Evolutionary conservation across 2,888 invertebrate genomes (phyloP), one percentile per base, ranked within the genome.

Genomic region (Belgica antarctica): DNA sequence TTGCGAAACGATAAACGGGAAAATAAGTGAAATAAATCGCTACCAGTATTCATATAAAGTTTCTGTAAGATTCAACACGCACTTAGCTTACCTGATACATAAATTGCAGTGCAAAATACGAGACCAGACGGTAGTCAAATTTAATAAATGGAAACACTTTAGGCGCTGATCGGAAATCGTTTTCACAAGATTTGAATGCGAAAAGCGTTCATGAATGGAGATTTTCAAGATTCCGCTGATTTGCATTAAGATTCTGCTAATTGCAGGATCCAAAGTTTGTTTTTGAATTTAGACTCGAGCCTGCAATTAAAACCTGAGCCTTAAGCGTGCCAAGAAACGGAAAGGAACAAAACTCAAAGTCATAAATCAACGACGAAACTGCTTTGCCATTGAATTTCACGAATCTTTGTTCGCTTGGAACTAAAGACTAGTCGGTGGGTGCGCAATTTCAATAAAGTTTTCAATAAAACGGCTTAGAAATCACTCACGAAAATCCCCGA

Each of bases 71-170:
- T n/a, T n/a, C n/a, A n/a, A n/a, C n/a, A n/a, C n/a, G n/a, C n/a
- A n/a, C n/a, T n/a, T n/a, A n/a, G n/a, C n/a, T n/a, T n/a, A n/a
- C n/a, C n/a, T n/a, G n/a, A n/a, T n/a, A n/a, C n/a, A n/a, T n/a
- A n/a, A n/a, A n/a, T n/a, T n/a, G n/a, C n/a, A n/a, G n/a, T n/a
- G n/a, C n/a, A n/a, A n/a, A n/a, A n/a, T n/a, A n/a, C n/a, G n/a
- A n/a, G n/a, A n/a, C 52, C 66, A 66, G 66, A 66, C 66, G 66
- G 66, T 66, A 66, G 66, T 52, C 66, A 66, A 66, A 41, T 41
- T 41, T 10, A 41, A 41, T 41, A 41, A 41, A n/a, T n/a, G n/a
- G n/a, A 41, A 41, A 3, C 10, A n/a, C 41, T 41, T n/a, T n/a
- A 41, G 41, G 41, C 41, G 41, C 41, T 41, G 12, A 41, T 41